These are phyloP conservation scores for Liodrosophila aerea DNA, from an alignment of 2,888 invertebrate species.

Conservation along the genomic window DNA sequence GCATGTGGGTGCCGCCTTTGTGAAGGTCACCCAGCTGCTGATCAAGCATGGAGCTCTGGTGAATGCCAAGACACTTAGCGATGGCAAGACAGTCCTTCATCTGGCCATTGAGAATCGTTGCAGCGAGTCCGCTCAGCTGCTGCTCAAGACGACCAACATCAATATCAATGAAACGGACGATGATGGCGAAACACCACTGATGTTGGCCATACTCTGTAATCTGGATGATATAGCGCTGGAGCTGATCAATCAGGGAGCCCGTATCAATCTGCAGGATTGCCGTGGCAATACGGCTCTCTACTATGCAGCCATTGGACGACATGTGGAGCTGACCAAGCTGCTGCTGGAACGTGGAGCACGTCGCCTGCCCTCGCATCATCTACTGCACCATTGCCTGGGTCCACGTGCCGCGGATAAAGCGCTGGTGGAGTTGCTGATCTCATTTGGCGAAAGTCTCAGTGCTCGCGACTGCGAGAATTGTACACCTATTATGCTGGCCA, in stretches of 20 bases:
- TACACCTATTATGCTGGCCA: conserved; percentile 88
- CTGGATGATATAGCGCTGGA: conserved; percentile 83
- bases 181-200: conserved; percentile 85
- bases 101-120: conserved; percentile 85
- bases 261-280: conserved; percentile 87
- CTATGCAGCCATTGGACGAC: conserved; percentile 74
- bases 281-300: conserved; percentile 82
- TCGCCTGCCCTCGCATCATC: conserved; percentile 87
- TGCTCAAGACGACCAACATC: conserved; percentile 84
- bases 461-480: conserved; percentile 83
- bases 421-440: conserved; percentile 76
- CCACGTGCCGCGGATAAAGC: conserved; percentile 83
- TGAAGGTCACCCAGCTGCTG: conserved; percentile 84
- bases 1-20: conserved; percentile 86
- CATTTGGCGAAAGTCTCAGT: conserved; percentile 76
- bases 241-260: conserved; percentile 85
- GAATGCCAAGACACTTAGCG: conserved; percentile 84
- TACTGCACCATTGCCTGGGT: conserved; percentile 87
- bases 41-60: conserved; percentile 85
- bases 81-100: conserved; percentile 86
- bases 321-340: conserved; percentile 66
- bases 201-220: conserved; percentile 76
- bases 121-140: conserved; percentile 84
- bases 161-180: conserved; percentile 85
- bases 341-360: conserved; percentile 87